Conservation (phyloP, 2,113 vertebrate species). For the Boulengeromyrus knoepffleri region DNA sequence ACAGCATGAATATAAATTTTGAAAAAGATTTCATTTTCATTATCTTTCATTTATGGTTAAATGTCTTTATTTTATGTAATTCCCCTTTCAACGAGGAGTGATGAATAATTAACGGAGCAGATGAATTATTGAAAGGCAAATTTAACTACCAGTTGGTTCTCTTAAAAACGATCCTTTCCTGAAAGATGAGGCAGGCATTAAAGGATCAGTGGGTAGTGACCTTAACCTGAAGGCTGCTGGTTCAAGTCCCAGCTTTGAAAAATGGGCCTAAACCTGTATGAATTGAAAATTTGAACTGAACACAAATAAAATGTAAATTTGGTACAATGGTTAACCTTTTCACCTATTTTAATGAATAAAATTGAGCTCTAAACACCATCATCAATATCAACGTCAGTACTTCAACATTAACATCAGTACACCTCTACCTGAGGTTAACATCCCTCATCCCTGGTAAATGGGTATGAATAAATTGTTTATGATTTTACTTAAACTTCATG, state of each 20-base stretch:
- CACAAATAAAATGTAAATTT: neutral
- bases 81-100: neutral
- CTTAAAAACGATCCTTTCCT: neutral
- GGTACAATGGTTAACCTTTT: neutral
- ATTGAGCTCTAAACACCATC: neutral
- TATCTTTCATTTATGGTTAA: neutral
- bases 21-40: neutral
- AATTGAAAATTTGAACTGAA: neutral
- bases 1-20: neutral
- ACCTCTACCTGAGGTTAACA: neutral
- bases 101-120: neutral
- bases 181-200: neutral
- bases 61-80: slow-evolving; percentile 5
- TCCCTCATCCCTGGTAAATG: neutral
- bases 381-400: neutral
- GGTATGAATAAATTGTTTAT: neutral
- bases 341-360: neutral
- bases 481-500: neutral
- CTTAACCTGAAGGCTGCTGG: neutral
- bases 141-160: neutral
- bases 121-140: neutral
- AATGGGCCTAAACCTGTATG: neutral
- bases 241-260: neutral
- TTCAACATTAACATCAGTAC: neutral
- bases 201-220: neutral